Conservation (phyloP, 1,140 invertebrate genomes). For the Asobara japonica region DNA sequence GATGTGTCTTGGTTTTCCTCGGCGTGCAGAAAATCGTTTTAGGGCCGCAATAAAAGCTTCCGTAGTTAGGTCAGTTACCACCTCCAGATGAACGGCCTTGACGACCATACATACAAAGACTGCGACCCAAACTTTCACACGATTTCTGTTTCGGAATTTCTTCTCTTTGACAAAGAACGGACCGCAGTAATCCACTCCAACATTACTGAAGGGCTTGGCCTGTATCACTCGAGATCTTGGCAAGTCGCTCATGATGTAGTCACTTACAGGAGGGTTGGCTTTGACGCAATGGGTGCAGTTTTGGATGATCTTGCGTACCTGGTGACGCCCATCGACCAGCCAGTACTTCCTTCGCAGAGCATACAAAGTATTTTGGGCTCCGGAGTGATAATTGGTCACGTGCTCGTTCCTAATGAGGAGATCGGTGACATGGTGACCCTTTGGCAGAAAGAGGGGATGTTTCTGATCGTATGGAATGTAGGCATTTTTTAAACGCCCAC, state of each 20-base stretch:
- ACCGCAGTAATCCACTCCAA: constrained; percentile 51
- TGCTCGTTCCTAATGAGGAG: constrained; percentile 17
- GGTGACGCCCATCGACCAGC: constrained; percentile 23
- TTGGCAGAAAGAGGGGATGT: constrained; percentile 33
- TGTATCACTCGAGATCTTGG: constrained; percentile 39
- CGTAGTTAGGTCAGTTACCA: constrained; percentile 47
- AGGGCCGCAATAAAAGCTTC: constrained; percentile 47
- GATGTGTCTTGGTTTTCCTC: constrained; percentile 38
- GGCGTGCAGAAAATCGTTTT: constrained; percentile 43
- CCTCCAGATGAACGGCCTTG: constrained; percentile 55
- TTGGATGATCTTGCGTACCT: constrained; percentile 19
- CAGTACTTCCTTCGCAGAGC: constrained; percentile 35
- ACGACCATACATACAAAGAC: constrained; percentile 55
- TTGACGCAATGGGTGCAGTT: constrained; percentile 32
- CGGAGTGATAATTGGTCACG: constrained; percentile 12
- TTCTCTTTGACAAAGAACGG: constrained; percentile 45
- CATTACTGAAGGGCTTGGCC: constrained; percentile 46
- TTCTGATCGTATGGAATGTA: not conserved
- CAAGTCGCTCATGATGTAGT: constrained; percentile 50
- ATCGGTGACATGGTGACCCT: constrained; percentile 19
- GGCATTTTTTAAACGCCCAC: constrained; percentile 38
- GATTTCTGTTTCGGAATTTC: constrained; percentile 26
- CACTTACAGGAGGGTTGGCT: constrained; percentile 18
- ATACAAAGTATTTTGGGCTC: constrained; percentile 19
- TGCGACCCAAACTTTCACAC: constrained; percentile 50